Percentiles rank a stretch among this genome's conserved stretches.
Evolutionary conservation across 1,140 invertebrate genomes (phyloP).

Genomic region (Dreissena rostriformis): DNA sequence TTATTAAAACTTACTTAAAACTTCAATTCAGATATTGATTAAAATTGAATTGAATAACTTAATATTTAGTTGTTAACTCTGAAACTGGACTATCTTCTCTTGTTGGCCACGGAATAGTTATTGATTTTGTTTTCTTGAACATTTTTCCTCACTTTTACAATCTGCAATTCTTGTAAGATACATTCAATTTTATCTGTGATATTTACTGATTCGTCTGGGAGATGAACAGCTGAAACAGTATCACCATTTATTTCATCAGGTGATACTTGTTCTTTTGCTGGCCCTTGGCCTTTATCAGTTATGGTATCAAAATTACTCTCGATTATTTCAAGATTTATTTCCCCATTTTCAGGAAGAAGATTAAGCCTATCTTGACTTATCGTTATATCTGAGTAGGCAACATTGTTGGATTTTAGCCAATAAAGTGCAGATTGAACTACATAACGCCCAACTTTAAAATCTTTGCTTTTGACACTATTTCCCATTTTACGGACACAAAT

Average conservation of each 20-base stretch:
- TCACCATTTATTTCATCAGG: constrained; percentile 11
- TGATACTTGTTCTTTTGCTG: constrained; percentile 41
- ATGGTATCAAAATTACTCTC: background rate
- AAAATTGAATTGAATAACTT: too few relatives aligned
- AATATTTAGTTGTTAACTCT: constrained; percentile 55
- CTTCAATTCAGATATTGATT: too few relatives aligned
- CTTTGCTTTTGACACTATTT: constrained; percentile 37
- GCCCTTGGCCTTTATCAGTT: constrained; percentile 40
- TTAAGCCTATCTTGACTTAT: constrained; percentile 47
- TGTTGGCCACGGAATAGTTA: constrained; percentile 57
- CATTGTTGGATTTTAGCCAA: constrained; percentile 52
- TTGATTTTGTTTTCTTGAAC: constrained; percentile 12
- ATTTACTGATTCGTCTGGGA: constrained; percentile 43
- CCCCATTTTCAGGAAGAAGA: constrained; percentile 19
- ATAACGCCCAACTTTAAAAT: constrained; percentile 36
- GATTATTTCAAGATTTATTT: constrained; percentile 21
- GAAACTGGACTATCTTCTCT: constrained; percentile 42
- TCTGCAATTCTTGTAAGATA: constrained; percentile 37
- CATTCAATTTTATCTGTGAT: constrained; percentile 40
- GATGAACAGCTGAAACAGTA: constrained; percentile 26
- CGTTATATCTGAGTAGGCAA: constrained; percentile 42
- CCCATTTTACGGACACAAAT: constrained; percentile 35
- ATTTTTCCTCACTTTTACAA: background rate
- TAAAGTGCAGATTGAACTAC: constrained; percentile 40
- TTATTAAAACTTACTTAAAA: too few relatives aligned